Evolutionary conservation across 1,140 invertebrate species (phyloP).

Genomic region (Hirudo medicinalis): DNA sequence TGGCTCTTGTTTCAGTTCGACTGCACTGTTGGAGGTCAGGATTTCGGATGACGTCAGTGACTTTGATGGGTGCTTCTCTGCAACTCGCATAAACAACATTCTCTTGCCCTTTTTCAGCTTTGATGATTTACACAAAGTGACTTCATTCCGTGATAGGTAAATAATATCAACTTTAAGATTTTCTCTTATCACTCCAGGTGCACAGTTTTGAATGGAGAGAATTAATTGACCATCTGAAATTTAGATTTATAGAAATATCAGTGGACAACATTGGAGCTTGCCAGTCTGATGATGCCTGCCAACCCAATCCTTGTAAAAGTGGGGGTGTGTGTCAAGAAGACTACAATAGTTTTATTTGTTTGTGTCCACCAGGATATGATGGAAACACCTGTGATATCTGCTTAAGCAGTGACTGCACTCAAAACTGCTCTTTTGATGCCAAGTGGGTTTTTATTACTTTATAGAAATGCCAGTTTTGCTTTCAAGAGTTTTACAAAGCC

Average conservation of each 20-base stretch:
- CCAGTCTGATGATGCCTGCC: conserved; percentile 22
- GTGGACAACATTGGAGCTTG: conserved; percentile 20
- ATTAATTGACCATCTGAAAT: too few species aligned
- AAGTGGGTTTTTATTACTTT: neutral
- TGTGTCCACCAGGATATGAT: conserved; percentile 41
- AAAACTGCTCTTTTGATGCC: too few species aligned
- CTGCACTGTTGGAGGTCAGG: too few species aligned
- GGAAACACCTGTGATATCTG: conserved; percentile 54
- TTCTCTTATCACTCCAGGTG: too few species aligned
- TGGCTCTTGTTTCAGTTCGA: too few species aligned
- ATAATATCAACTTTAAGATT: too few species aligned
- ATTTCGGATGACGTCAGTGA: conserved; percentile 23
- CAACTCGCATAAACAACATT: conserved; percentile 67
- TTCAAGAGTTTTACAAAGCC: too few species aligned
- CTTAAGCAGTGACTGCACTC: too few species aligned
- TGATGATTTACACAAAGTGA: conserved; percentile 25
- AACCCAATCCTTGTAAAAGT: conserved; percentile 25
- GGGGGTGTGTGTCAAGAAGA: conserved; percentile 33
- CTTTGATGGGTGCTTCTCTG: conserved; percentile 76
- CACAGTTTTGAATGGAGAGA: too few species aligned
- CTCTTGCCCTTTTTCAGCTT: conserved; percentile 72
- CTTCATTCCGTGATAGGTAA: too few species aligned
- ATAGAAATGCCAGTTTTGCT: too few species aligned
- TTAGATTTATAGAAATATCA: neutral
- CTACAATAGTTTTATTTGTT: conserved; percentile 60